These are phyloP conservation scores for Anser cygnoides DNA, from an alignment of 2,113 vertebrate genomes.

Conservation along the genomic window DNA sequence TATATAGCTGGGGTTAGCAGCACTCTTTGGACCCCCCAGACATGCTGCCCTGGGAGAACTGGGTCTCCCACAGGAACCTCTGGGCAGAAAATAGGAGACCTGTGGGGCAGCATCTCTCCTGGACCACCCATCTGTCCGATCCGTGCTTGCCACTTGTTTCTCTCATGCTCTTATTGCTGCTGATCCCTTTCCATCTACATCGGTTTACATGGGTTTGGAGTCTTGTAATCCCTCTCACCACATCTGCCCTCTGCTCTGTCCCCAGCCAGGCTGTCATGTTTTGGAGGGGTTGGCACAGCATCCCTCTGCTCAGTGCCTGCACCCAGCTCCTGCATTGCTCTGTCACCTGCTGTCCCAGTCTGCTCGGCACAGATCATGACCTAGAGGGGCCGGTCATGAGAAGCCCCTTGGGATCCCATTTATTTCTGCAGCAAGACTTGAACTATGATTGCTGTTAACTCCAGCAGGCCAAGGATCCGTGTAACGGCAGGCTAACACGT, in stretches of 20 bases:
- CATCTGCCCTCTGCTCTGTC: background rate
- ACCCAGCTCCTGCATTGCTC: background rate
- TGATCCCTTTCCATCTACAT: background rate
- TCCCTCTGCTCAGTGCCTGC: background rate
- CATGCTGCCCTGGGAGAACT: background rate
- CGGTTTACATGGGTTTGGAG: background rate
- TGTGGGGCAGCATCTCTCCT: background rate
- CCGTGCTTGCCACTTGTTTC: rapidly evolving
- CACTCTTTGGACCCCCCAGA: background rate
- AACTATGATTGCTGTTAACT: background rate
- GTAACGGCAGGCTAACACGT: background rate
- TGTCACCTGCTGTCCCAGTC: background rate
- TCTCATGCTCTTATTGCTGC: background rate
- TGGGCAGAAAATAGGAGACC: background rate
- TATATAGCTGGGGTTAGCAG: background rate
- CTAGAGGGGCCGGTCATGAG: background rate
- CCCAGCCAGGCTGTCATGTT: background rate
- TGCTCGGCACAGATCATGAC: background rate
- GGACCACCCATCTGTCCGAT: background rate
- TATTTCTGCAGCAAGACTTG: slow-evolving; percentile 10
- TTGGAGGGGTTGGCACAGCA: background rate
- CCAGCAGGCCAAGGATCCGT: background rate
- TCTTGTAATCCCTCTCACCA: background rate
- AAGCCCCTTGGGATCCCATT: slow-evolving; percentile 15
- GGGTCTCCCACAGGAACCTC: background rate